Percentiles rank a stretch among this genome's conserved stretches.
These are phyloP conservation scores for Hyles lineata DNA, from an alignment of 2,888 invertebrate genomes.

Conservation along the genomic window DNA sequence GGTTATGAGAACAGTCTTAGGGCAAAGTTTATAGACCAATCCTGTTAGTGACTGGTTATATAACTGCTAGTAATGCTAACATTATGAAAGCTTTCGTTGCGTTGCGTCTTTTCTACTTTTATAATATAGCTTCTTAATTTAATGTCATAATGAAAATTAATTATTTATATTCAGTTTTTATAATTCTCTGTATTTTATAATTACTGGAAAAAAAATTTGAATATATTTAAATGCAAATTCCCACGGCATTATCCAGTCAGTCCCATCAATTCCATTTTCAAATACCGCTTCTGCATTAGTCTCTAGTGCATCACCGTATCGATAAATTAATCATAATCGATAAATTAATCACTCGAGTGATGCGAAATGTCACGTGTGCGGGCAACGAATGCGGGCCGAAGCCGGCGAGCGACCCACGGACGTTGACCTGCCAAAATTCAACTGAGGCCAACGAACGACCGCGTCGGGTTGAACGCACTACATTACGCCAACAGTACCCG, in stretches of 20 bases:
- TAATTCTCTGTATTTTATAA: not conserved
- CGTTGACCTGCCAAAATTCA: slow-evolving; percentile 72
- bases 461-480: slow-evolving; percentile 56
- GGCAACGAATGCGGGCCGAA: slow-evolving; percentile 39
- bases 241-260: not conserved
- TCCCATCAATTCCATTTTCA: not conserved
- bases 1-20: too few species aligned
- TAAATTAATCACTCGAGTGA: slow-evolving; percentile 20
- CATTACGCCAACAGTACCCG: slow-evolving; percentile 35
- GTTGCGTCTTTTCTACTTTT: too few species aligned
- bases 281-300: not conserved
- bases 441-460: slow-evolving; percentile 72
- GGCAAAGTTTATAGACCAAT: too few species aligned
- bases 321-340: slow-evolving; percentile 21
- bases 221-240: not conserved
- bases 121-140: too few species aligned
- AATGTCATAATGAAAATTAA: not conserved
- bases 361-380: slow-evolving; percentile 51
- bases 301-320: not conserved
- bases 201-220: not conserved
- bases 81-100: too few species aligned
- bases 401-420: slow-evolving; percentile 64
- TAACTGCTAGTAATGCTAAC: too few species aligned
- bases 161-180: not conserved
- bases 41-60: too few species aligned